Evolutionary conservation across 2,797 vertebrate species (phyloP).

Genomic region (Anas bernieri): DNA sequence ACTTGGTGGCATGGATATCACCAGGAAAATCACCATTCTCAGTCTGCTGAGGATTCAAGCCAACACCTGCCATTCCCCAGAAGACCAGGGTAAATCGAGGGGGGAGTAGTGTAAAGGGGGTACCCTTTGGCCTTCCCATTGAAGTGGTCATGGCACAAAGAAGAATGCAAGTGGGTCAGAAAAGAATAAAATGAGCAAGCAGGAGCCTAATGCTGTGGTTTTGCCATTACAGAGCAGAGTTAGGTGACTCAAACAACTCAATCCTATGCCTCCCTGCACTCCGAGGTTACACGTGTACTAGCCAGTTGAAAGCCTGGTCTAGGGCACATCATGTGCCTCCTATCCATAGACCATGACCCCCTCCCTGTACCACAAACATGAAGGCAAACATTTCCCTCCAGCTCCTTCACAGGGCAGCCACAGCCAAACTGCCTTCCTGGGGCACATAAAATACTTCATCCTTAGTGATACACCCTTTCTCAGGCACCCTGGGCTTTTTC

Average conservation of each 20-base stretch:
- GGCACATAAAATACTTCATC: too few relatives aligned
- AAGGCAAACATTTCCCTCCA: neutral
- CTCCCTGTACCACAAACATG: neutral
- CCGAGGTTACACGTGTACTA: neutral
- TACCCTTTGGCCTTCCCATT: neutral
- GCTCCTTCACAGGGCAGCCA: neutral
- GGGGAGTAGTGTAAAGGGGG: neutral
- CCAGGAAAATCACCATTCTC: neutral
- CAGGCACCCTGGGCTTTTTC: neutral
- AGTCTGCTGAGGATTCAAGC: neutral
- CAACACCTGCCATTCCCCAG: neutral
- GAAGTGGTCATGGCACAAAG: neutral
- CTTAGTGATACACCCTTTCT: rapidly evolving
- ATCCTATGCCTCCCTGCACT: neutral
- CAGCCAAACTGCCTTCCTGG: neutral
- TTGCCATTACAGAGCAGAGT: neutral
- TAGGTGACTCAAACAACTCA: neutral
- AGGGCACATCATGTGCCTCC: neutral
- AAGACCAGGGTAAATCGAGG: neutral
- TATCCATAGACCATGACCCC: neutral
- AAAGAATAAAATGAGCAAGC: neutral
- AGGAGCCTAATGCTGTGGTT: neutral
- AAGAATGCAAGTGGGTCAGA: neutral
- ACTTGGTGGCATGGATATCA: neutral
- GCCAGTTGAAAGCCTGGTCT: neutral